A percentile compares a stretch with the other conserved stretches of the same genome.
phyloP scores from a whole-genome alignment of 1,140 invertebrate species.

The Armadillidium nasatum region DNA sequence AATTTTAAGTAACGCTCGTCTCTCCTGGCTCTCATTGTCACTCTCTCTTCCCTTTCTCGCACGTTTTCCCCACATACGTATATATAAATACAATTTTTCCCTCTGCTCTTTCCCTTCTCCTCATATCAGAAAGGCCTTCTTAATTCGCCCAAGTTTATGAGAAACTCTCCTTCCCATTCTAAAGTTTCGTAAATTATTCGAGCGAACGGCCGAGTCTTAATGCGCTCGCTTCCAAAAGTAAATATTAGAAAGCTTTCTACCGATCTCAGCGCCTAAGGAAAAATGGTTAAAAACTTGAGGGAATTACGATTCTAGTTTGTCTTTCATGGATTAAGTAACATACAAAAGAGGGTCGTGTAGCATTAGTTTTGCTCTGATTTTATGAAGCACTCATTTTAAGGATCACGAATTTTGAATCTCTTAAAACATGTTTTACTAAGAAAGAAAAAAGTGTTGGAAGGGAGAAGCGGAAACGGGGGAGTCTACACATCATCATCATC shows the following conservation, averaged over 20 bases:
- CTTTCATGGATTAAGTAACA: conserved; percentile 13
- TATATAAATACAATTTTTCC: too few species aligned
- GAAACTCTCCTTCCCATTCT: conserved; percentile 5
- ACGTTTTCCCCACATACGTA: too few species aligned
- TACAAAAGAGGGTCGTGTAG: conserved; percentile 3
- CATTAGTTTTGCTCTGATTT: conserved; percentile 8
- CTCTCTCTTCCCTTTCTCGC: too few species aligned
- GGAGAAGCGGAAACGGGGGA: too few species aligned
- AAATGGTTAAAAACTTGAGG: conserved; percentile 10
- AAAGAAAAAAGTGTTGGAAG: neutral
- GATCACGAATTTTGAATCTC: conserved; percentile 10
- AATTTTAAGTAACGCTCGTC: too few species aligned
- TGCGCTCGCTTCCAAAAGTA: neutral
- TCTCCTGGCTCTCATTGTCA: too few species aligned
- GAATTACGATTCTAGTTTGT: conserved; percentile 10
- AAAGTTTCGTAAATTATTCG: conserved; percentile 13
- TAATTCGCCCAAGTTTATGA: conserved; percentile 9
- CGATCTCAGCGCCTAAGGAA: conserved; percentile 4
- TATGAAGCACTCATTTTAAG: neutral
- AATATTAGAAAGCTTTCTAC: conserved; percentile 8
- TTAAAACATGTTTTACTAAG: neutral
- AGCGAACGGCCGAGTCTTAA: conserved; percentile 9
- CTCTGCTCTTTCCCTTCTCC: neutral
- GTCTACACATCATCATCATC: neutral
- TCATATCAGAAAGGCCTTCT: neutral